Conservation (phyloP, 2,888 invertebrate species). For the Ephialtes manifestator region DNA sequence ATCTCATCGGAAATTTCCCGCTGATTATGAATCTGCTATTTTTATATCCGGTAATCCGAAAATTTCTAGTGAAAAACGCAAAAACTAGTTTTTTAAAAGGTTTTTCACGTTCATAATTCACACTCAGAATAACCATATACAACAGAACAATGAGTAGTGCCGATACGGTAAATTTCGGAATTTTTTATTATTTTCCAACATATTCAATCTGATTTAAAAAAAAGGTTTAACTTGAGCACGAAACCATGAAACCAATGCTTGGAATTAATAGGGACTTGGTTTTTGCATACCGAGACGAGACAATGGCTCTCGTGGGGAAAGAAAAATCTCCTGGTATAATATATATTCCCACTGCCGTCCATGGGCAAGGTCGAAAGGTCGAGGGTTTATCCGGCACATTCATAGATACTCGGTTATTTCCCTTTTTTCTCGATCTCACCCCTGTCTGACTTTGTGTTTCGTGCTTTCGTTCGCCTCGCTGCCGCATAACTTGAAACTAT, state of each 20-base stretch:
- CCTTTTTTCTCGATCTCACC: not conserved
- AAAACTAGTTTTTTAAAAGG: no score
- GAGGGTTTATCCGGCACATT: not conserved
- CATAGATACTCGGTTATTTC: not conserved
- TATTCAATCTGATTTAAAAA: not conserved
- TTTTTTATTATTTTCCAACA: not conserved
- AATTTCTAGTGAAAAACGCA: no score
- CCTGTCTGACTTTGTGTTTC: not conserved
- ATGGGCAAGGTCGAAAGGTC: not conserved
- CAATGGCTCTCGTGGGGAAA: not conserved
- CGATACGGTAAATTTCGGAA: not conserved
- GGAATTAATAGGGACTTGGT: not conserved
- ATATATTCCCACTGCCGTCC: not conserved
- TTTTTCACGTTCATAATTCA: no score
- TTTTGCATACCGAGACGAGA: not conserved
- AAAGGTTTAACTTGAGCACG: not conserved
- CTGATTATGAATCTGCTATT: no score
- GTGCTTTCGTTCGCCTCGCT: not conserved
- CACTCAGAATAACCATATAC: no score
- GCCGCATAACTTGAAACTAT: not conserved
- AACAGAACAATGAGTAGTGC: not conserved
- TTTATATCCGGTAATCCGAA: no score
- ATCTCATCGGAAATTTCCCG: no score
- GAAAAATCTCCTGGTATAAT: not conserved
- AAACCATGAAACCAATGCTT: not conserved